Conservation (phyloP, 1,140 invertebrate species). For the Chrysoperla carnea region DNA sequence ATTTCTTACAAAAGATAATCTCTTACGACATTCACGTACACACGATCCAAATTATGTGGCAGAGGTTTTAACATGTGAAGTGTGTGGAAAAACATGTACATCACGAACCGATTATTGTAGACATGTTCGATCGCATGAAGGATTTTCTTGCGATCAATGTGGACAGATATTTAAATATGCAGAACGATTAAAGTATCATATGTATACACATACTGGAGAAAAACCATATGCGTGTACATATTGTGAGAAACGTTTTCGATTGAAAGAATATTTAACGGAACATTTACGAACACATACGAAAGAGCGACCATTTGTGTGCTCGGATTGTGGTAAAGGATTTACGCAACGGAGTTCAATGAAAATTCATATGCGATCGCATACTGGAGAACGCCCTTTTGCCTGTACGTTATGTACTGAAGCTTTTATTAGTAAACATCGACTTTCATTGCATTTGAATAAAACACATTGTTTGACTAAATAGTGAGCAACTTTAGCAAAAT, state of each 20-base stretch:
- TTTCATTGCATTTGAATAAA: background rate
- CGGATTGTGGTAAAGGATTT: constrained; percentile 27
- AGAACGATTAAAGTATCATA: constrained; percentile 1
- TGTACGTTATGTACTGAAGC: constrained; percentile 33
- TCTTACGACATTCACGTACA: background rate
- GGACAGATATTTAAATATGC: constrained; percentile 24
- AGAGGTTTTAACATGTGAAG: constrained; percentile 13
- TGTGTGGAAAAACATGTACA: constrained; percentile 22
- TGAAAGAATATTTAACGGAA: background rate
- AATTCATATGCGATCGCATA: constrained; percentile 37
- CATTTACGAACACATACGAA: constrained; percentile 26
- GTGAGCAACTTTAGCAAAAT: background rate
- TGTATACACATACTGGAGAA: constrained; percentile 3
- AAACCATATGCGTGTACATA: constrained; percentile 3
- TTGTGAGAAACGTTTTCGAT: constrained; percentile 3
- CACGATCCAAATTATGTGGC: background rate
- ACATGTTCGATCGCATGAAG: constrained; percentile 33
- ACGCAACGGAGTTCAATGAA: constrained; percentile 37
- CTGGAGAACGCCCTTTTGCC: constrained; percentile 35
- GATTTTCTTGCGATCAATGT: constrained; percentile 28
- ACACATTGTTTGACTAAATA: background rate
- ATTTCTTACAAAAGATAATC: background rate
- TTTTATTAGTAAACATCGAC: background rate
- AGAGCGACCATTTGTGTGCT: constrained; percentile 25
- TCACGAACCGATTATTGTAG: constrained; percentile 27